phyloP scores from a whole-genome alignment of 1,140 invertebrate genomes.

The Dinothrombium tinctorium region DNA sequence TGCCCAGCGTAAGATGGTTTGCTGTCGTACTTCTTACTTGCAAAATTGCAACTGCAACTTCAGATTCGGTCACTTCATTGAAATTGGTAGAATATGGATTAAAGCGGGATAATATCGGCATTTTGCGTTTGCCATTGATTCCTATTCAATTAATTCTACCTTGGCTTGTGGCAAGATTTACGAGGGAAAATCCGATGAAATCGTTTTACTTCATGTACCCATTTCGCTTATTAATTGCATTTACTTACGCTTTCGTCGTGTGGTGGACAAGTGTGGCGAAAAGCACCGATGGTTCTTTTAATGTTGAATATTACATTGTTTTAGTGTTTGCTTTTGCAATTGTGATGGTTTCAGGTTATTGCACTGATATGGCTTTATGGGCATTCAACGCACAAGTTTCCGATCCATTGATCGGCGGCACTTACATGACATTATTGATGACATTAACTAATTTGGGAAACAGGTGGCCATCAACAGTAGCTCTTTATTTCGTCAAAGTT shows the following conservation, averaged over 20 bases:
- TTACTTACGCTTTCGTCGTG: slow-evolving; percentile 55
- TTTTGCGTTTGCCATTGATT: slow-evolving; percentile 70
- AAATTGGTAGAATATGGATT: slow-evolving; percentile 88
- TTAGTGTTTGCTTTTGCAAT: slow-evolving; percentile 53
- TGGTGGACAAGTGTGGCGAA: slow-evolving; percentile 51
- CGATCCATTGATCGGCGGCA: slow-evolving; percentile 81
- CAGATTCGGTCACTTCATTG: slow-evolving; percentile 74
- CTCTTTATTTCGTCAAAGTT: slow-evolving; percentile 73
- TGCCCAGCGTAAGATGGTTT: slow-evolving; percentile 47
- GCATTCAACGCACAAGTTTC: slow-evolving; percentile 59
- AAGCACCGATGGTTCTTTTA: slow-evolving; percentile 32
- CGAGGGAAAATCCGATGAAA: slow-evolving; percentile 60
- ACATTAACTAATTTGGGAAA: slow-evolving; percentile 87
- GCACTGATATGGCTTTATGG: slow-evolving; percentile 57
- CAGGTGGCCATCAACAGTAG: slow-evolving; percentile 82
- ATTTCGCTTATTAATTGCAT: slow-evolving; percentile 48
- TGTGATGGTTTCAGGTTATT: slow-evolving; percentile 53
- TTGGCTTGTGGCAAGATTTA: slow-evolving; percentile 61
- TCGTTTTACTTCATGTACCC: slow-evolving; percentile 3
- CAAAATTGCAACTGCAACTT: slow-evolving; percentile 87
- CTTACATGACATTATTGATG: slow-evolving; percentile 97
- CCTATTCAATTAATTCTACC: slow-evolving; percentile 86
- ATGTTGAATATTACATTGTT: slow-evolving; percentile 50
- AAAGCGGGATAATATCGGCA: slow-evolving; percentile 75
- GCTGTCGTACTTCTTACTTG: slow-evolving; percentile 61